Evolutionary conservation across 1,140 invertebrate species (phyloP).

Genomic region (Caenorhabditis tropicalis): DNA sequence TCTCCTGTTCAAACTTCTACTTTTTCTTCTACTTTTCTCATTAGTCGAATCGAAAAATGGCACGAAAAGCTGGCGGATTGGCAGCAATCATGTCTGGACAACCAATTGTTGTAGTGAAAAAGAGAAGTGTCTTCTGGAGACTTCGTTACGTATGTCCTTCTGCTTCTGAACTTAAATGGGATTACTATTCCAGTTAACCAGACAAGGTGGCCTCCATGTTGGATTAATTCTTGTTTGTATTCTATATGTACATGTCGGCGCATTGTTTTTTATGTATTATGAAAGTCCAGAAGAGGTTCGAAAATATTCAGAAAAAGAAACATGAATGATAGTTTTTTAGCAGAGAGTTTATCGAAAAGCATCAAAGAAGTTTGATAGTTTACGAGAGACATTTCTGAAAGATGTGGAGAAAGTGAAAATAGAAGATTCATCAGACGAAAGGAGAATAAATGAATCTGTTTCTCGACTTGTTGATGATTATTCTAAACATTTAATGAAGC

Average conservation of each 20-base stretch:
- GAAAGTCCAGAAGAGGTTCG: constrained; percentile 51
- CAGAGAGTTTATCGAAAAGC: not conserved
- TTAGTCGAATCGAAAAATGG: constrained; percentile 11
- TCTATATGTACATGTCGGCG: constrained; percentile 52
- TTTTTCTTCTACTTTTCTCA: not conserved
- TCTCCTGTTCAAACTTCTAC: constrained; percentile 22
- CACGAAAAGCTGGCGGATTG: constrained; percentile 47
- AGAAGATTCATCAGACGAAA: not conserved
- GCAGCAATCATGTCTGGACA: constrained; percentile 51
- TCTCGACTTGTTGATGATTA: constrained; percentile 51
- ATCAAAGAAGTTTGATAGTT: not conserved
- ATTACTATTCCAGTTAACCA: constrained; percentile 13
- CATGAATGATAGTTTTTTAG: not conserved
- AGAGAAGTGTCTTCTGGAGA: constrained; percentile 46
- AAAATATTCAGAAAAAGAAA: not conserved
- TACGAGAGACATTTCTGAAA: constrained; percentile 19
- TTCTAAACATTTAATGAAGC: constrained; percentile 38
- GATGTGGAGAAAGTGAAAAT: constrained; percentile 17
- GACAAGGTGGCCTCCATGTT: constrained; percentile 46
- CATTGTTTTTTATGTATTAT: constrained; percentile 48
- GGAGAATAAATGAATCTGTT: constrained; percentile 33
- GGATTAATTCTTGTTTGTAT: constrained; percentile 54
- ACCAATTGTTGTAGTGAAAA: constrained; percentile 28
- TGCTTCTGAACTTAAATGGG: not conserved
- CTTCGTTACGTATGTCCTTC: not conserved